phyloP scores from a whole-genome alignment of 2,113 vertebrate genomes.

The Salvelinus fontinalis region DNA sequence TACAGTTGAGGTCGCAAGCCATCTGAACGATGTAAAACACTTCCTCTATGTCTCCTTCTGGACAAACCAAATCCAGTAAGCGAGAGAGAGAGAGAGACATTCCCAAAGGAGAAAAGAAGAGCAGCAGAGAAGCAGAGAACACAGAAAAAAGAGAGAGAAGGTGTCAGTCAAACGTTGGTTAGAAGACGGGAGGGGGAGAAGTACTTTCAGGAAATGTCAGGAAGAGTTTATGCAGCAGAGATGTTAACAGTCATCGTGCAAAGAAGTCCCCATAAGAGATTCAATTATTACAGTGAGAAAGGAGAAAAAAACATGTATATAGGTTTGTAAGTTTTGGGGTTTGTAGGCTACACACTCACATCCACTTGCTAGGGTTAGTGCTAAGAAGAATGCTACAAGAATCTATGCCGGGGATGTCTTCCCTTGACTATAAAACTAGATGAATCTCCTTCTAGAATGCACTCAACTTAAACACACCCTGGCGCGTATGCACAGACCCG shows the following conservation, averaged over 20 bases:
- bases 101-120: slow-evolving; percentile 69
- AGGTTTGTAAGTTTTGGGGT: not conserved
- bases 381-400: too few species aligned
- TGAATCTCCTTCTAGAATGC: not conserved
- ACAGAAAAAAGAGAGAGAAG: slow-evolving; percentile 53
- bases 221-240: slow-evolving; percentile 13
- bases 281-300: slow-evolving; percentile 14
- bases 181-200: slow-evolving; percentile 45
- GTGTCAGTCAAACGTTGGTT: slow-evolving; percentile 70
- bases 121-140: slow-evolving; percentile 45
- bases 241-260: too few species aligned
- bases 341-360: not conserved
- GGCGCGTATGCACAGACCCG: not conserved
- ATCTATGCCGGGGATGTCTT: too few species aligned
- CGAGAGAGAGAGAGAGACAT: slow-evolving; percentile 57
- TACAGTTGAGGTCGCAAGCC: slow-evolving; percentile 98
- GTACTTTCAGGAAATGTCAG: slow-evolving; percentile 29
- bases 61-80: slow-evolving; percentile 80
- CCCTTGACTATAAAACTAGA: too few species aligned
- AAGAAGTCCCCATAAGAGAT: not conserved
- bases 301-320: too few species aligned
- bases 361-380: not conserved
- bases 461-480: slow-evolving; percentile 4
- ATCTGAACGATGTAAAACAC: slow-evolving; percentile 98
- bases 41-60: slow-evolving; percentile 91